Evolutionary conservation across 2,113 vertebrate species (phyloP).

Genomic region (Onychorhynchus coronatus): DNA sequence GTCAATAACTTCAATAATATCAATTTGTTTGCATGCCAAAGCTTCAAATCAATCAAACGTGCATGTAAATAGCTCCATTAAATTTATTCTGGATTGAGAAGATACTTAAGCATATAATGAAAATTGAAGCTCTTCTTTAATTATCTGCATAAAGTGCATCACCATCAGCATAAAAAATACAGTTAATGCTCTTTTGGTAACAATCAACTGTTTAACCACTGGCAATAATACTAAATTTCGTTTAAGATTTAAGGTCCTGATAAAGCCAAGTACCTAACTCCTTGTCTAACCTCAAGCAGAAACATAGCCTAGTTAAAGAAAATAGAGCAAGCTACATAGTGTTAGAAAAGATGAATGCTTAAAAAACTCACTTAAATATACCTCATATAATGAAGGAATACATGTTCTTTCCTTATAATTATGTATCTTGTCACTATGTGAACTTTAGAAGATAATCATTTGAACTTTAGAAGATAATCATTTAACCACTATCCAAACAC

Average conservation of each 20-base stretch:
- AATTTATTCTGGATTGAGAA: constrained; percentile 56
- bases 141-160: constrained; percentile 66
- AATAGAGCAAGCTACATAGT: not conserved
- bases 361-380: not conserved
- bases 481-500: not conserved
- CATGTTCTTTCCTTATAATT: not conserved
- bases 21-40: constrained; percentile 63
- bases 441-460: not conserved
- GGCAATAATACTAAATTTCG: not conserved
- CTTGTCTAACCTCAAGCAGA: not conserved
- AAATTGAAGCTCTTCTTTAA: constrained; percentile 71
- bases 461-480: not conserved
- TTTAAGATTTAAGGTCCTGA: not conserved
- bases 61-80: constrained; percentile 67
- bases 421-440: not conserved
- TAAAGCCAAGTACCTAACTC: not conserved
- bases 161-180: constrained; percentile 49
- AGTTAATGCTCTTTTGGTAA: constrained; percentile 31
- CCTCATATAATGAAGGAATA: not conserved
- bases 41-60: constrained; percentile 59
- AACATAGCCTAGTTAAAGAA: not conserved
- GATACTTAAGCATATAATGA: constrained; percentile 58
- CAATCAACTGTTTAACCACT: constrained; percentile 45
- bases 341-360: not conserved
- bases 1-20: constrained; percentile 59